Evolutionary conservation across 1,140 invertebrate species (phyloP), one percentile per base, ranked within the genome.

Genomic region (Neodiprion lecontei): DNA sequence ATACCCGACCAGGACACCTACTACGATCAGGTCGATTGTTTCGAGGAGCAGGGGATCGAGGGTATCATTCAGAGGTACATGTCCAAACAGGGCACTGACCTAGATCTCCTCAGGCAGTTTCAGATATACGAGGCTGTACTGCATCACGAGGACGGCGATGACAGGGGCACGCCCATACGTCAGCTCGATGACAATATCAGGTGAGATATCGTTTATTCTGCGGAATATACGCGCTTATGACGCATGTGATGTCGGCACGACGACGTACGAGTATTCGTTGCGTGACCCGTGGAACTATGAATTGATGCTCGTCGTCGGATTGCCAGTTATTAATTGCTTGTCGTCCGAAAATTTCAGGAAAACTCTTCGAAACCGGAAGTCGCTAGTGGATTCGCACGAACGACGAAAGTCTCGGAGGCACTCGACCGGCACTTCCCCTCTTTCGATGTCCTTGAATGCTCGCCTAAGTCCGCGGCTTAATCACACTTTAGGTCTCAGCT

Each of bases 21-120:
- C 86, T 99, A 99, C 84, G 98, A 99, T 89, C 96, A 99, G 81
- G 97, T 98, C 0, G 98, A 99, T 89, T 92, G 93, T 50, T 88
- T 99, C 49, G 98, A 99, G 86, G 97, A 99, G 79, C 97, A 98
- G 83, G 97, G 97, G 5, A 98, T 99, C 87, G 97, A 99, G 86
- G 90, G 91, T 21, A 94, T 99, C 61, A 96, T 98, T 79, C 94
- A 96, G 83, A 92, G 95, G 72, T 98, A 98, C 86, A 97, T 98
- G 94, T 95, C 95, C 1, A 96, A 96, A 86, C 95, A 96, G 76
- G 96, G 96, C 48, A 97, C 96, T 1, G 97, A 99, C 88, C 90
- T 98, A 70, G 97, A 99, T 89, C 90, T 99, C 8, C 89, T 98
- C 65, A 92, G 97, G 81, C 97, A 99, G 88, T 94, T 99, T 85